Conservation (phyloP, 1,140 invertebrate genomes). For the Microvelia longipes region DNA sequence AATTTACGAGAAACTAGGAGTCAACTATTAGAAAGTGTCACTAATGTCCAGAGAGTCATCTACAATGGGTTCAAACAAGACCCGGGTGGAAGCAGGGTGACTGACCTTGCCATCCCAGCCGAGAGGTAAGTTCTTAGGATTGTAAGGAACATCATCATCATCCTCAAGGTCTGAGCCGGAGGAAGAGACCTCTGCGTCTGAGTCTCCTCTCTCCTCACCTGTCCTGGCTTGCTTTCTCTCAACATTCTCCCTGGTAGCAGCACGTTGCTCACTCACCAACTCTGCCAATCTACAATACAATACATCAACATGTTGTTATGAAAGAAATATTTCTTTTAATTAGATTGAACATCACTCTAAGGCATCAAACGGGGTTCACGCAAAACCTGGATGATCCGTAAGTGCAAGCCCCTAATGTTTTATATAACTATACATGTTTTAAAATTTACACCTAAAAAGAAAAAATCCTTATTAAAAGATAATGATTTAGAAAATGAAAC, state of each 20-base stretch:
- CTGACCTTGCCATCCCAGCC: conserved; percentile 96
- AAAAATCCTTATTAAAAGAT: no score
- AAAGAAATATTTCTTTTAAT: no score
- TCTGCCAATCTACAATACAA: conserved; percentile 47
- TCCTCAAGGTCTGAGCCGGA: conserved; percentile 73
- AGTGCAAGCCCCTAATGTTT: no score
- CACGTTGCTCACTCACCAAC: conserved; percentile 63
- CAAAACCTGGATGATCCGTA: no score
- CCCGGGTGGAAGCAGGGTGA: no score
- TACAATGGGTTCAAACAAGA: no score
- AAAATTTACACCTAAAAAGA: no score
- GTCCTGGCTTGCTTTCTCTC: conserved; percentile 94
- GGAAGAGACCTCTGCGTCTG: conserved; percentile 77
- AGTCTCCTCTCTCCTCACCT: conserved; percentile 83
- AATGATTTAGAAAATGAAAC: no score
- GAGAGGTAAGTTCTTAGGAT: conserved; percentile 96
- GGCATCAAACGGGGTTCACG: not conserved
- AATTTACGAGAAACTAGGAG: no score
- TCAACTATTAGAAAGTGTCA: no score
- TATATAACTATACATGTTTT: no score
- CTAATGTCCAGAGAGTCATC: no score
- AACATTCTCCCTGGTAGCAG: conserved; percentile 92
- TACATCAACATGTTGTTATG: conserved; percentile 14
- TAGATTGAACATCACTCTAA: not conserved
- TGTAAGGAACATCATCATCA: conserved; percentile 92